Base-by-base conservation (phyloP, 2,888 invertebrate species). In the Apoderus coryli region DNA sequence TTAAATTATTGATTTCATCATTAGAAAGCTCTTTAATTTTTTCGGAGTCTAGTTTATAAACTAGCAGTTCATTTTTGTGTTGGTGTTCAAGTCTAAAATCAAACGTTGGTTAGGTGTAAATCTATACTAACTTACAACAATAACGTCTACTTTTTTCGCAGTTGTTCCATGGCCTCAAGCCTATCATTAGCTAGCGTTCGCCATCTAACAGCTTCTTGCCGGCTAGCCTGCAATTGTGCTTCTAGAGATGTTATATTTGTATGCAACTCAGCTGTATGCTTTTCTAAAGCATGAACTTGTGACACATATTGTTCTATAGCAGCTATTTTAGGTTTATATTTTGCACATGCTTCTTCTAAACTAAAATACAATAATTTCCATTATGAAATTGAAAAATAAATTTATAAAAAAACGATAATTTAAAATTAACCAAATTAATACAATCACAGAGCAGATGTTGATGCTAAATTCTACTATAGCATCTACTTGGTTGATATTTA, bases 111-210 rank as follows among this genome's bases (percentile, higher is more conserved):
- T n/a, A n/a, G n/a, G n/a, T n/a, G n/a, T n/a, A n/a, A n/a, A n/a
- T n/a, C n/a, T n/a, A n/a, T n/a, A n/a, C n/a, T n/a, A n/a, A n/a
- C n/a, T n/a, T 19, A 7, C n/a, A 19, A 19, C 19, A n/a, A n/a
- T n/a, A 6, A 16, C 27, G 37, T 31, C 40, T 46, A 57, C 57
- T 51, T 49, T 35, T 49, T 44, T 25, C 56, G 45, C 10, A 59
- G 44, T 33, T 54, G 46, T 47, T 77, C 76, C 63, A 77, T 71
- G 48, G 73, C 70, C 14, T 63, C 57, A 4, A 77, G 54, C 45
- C 77, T 63, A 49, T 76, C 75, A 31, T 69, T 63, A 4, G 78
- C 76, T 40, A 77, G 59, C 25, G 61, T 60, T 48, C 72, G 71
- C 78, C 78, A 79, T 22, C 76, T 62, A 31, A 64, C 61, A n/a